Percentiles rank a stretch among this genome's conserved stretches.
Conservation (phyloP, 2,797 vertebrate genomes). For the Catharus ustulatus region DNA sequence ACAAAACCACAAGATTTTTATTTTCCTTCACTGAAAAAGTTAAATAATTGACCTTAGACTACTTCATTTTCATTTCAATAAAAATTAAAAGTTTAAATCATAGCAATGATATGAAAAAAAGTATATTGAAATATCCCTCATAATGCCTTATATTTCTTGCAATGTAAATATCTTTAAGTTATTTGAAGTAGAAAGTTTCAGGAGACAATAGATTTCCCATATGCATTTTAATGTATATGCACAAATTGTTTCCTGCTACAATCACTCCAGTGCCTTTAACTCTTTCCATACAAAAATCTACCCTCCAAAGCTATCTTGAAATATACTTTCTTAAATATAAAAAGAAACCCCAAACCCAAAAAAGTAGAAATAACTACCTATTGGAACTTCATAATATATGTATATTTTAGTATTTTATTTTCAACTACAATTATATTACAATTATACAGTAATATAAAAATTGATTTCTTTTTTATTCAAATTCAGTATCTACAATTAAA, state of each 20-base stretch:
- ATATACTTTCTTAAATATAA: not conserved
- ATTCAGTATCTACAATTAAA: not conserved
- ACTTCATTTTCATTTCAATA: not conserved
- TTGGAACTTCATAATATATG: not conserved
- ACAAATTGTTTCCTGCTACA: not conserved
- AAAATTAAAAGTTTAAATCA: not conserved
- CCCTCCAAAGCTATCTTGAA: not conserved
- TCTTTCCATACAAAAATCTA: not conserved
- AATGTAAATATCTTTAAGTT: not conserved
- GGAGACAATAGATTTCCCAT: not conserved
- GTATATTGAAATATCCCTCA: not conserved
- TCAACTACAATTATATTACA: not conserved
- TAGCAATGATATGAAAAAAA: not conserved
- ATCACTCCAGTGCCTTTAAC: not conserved
- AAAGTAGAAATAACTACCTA: not conserved
- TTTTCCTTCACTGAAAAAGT: not conserved
- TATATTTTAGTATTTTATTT: constrained; percentile 30
- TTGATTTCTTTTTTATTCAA: not conserved
- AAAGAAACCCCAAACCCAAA: accelerated
- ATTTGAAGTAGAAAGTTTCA: not conserved
- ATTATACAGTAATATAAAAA: not conserved
- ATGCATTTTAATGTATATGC: not conserved
- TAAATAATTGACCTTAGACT: not conserved
- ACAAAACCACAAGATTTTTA: not conserved
- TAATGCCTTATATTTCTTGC: not conserved